Evolutionary conservation across 35 echinoderm and acorn worm genomes (phyloP).

Genomic region (Stichopus chloronotus): DNA sequence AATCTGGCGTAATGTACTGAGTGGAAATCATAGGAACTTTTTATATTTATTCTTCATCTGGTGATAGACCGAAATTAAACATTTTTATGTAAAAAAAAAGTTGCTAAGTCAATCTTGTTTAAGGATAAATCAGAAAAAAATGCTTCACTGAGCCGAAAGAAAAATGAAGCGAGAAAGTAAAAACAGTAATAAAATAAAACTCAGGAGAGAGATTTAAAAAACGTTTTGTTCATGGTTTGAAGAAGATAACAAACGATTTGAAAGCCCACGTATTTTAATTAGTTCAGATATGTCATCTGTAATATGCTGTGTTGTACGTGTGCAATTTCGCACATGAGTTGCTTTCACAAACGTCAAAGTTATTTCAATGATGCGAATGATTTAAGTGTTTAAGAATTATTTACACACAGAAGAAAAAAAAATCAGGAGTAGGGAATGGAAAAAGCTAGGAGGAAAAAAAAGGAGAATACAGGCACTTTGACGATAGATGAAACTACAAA

Average conservation of each 20-base stretch:
- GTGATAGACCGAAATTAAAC: neutral
- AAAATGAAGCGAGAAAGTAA: neutral
- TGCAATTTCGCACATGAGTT: neutral
- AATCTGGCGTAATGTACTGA: neutral
- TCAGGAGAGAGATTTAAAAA: neutral
- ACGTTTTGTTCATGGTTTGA: neutral
- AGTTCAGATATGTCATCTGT: neutral
- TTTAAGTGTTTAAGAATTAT: neutral
- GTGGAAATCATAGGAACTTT: neutral
- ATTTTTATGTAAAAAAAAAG: neutral
- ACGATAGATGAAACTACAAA: too few species aligned
- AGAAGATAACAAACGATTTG: neutral
- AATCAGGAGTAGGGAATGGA: too few species aligned
- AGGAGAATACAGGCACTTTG: too few species aligned
- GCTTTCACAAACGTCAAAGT: slow-evolving; percentile 7
- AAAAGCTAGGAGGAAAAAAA: too few species aligned
- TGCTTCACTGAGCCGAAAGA: neutral
- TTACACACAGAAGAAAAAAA: neutral
- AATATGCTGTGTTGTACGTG: neutral
- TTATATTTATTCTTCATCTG: neutral
- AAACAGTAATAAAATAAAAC: neutral
- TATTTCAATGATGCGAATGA: slow-evolving; percentile 9
- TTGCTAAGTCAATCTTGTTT: too few species aligned
- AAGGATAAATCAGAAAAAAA: slow-evolving; percentile 4
- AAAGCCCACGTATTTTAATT: slow-evolving; percentile 25